Evolutionary conservation across 2,888 invertebrate genomes (phyloP).

Genomic region (Drosophila meridionalis): DNA sequence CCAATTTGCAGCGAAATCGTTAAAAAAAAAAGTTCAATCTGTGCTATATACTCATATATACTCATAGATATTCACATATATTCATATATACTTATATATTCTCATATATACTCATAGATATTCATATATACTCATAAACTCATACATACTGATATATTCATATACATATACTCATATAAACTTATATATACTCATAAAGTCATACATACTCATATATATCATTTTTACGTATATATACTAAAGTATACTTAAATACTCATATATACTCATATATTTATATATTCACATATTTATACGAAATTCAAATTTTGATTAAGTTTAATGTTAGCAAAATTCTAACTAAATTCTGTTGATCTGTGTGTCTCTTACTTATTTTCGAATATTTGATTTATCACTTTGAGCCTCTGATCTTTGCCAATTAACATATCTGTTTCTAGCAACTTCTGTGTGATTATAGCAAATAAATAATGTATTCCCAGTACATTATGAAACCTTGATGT

Average conservation of each 20-base stretch:
- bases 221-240: no score
- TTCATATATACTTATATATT: no score
- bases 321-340: background rate
- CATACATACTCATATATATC: no score
- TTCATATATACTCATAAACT: no score
- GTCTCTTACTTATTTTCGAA: background rate
- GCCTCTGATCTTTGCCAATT: conserved; percentile 7
- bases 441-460: conserved; percentile 1
- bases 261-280: background rate
- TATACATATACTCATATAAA: no score
- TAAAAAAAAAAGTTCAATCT: background rate
- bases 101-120: no score
- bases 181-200: no score
- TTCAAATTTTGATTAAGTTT: background rate
- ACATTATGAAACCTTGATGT: no score
- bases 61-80: background rate
- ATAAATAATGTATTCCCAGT: background rate
- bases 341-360: background rate
- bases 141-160: no score
- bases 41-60: background rate
- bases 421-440: background rate
- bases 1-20: background rate
- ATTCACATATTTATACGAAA: background rate
- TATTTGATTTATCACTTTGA: conserved; percentile 2
- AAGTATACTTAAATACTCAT: no score